Evolutionary conservation across 2,888 invertebrate genomes (phyloP).

Genomic region (Papilio demoleus): DNA sequence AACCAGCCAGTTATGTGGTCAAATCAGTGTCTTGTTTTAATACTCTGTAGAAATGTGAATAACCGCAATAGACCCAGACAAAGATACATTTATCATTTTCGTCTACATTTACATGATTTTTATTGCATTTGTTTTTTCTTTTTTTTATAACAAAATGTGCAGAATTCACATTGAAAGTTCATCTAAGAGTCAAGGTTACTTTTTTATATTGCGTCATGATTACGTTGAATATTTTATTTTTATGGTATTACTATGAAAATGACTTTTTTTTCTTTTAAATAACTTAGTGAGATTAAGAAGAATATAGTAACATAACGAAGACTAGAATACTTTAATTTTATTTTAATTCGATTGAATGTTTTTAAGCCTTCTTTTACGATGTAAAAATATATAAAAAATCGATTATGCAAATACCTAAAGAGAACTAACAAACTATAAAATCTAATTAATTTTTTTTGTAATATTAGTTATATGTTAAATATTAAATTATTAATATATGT

Average conservation of each 20-base stretch:
- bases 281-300: not conserved
- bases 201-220: not conserved
- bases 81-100: not conserved
- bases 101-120: not conserved
- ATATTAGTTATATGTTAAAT: no score
- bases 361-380: not conserved
- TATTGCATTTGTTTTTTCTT: not conserved
- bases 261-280: not conserved
- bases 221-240: not conserved
- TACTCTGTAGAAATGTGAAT: constrained; percentile 40
- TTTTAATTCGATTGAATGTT: not conserved
- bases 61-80: constrained; percentile 24
- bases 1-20: constrained; percentile 7
- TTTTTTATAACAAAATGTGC: not conserved
- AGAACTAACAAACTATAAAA: not conserved
- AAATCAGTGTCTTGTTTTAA: constrained; percentile 20
- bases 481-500: no score
- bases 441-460: not conserved
- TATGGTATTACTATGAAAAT: not conserved
- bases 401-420: not conserved
- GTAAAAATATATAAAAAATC: not conserved
- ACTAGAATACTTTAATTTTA: not conserved
- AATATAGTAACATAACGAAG: not conserved
- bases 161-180: constrained; percentile 7
- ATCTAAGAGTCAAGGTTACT: not conserved